These are phyloP conservation scores for Gallinago solitaria DNA, from an alignment of 2,797 vertebrate species.

Conservation along the genomic window DNA sequence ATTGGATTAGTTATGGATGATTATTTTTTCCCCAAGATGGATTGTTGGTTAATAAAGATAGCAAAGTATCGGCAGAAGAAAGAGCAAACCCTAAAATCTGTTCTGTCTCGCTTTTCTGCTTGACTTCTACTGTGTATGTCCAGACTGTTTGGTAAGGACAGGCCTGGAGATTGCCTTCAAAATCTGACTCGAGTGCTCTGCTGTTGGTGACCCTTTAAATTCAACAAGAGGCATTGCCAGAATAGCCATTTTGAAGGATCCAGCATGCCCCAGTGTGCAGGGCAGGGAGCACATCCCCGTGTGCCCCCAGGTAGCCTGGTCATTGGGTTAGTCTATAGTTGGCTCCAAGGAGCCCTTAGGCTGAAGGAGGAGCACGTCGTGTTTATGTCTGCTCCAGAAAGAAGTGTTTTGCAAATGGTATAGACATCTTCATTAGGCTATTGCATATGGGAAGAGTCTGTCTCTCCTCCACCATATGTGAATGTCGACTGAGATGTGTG, in stretches of 20 bases:
- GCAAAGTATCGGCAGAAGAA: background rate
- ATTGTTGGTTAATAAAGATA: background rate
- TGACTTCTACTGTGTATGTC: background rate
- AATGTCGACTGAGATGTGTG: background rate
- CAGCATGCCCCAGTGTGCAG: fast-evolving
- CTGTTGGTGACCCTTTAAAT: background rate
- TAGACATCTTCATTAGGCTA: constrained; percentile 25
- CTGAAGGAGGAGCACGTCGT: background rate
- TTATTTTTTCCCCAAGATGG: background rate
- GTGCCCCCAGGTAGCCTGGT: background rate
- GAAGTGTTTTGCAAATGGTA: background rate
- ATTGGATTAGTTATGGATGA: background rate
- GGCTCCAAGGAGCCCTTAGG: background rate
- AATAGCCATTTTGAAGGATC: background rate
- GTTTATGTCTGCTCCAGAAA: constrained; percentile 6
- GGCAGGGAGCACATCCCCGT: background rate
- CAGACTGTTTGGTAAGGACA: background rate
- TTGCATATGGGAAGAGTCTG: constrained; percentile 43
- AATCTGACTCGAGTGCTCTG: background rate
- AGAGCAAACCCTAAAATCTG: background rate
- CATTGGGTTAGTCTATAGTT: background rate
- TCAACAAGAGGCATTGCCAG: background rate
- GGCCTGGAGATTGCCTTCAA: background rate
- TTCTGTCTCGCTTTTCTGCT: background rate
- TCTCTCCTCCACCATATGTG: constrained; percentile 25